Evolutionary conservation across 2,888 invertebrate genomes (phyloP), one percentile per base, ranked within the genome.

Genomic region (Thera obeliscata): DNA sequence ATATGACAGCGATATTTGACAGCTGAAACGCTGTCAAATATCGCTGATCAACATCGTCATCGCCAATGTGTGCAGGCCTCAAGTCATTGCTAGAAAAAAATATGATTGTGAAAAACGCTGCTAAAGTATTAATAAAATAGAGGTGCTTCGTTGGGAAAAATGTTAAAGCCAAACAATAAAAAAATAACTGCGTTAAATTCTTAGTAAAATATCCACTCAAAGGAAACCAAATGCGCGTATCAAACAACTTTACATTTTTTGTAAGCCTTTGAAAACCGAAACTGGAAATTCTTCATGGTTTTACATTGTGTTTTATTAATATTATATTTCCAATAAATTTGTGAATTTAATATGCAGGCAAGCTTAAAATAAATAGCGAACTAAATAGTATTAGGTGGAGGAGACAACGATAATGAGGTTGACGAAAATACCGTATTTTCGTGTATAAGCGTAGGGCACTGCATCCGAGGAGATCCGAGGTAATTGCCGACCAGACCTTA

Each of bases 401-500:
- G 46, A 50, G 64, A 54, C 35, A 41, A 61, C 52, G 66, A 57
- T 71, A 61, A 63, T 74, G 72, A 78, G 76, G 61, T 54, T 74
- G 72, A 75, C 74, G 68, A 79, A 81, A 80, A 82, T 78, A 73
- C 76, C 60, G 72, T 73, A 78, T 82, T 81, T 80, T 78, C 74
- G 71, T 74, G 71, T 57, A 70, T 70, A 48, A 49, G 55, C 64
- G 52, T 61, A 41, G 41, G 60, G 67, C 60, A 70, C 69, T 73
- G 77, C 75, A 71, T 65, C 70, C 71, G 70, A 70, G 74, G 76
- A 77, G 75, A 71, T 65, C 70, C 71, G 70, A 70, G 74, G 76
- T 83, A 84, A 85, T 84, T 76, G 75, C 76, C 80, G 76, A 74
- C 71, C 74, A 73, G 71, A 65, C 67, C 76, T 66, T 82, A 87